A percentile compares a stretch with the other conserved stretches of the same genome.
These are phyloP conservation scores for Philypnodon macrostomus DNA, from an alignment of 2,797 vertebrate genomes.

Conservation along the genomic window DNA sequence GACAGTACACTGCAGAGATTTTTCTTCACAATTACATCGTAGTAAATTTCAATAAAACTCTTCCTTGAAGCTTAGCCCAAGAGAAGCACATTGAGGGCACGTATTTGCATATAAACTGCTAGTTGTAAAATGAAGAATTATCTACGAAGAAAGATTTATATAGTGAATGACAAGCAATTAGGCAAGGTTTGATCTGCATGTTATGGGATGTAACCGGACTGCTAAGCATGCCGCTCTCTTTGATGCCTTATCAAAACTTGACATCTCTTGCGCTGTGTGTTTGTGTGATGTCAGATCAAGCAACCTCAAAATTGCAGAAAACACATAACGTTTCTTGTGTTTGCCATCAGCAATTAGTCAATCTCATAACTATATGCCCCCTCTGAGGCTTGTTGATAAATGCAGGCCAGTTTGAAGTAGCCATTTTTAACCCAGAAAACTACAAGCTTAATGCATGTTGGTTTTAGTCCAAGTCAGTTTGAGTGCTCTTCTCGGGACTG, in stretches of 20 bases:
- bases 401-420: constrained; percentile 49
- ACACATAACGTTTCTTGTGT: constrained; percentile 40
- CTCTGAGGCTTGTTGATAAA: constrained; percentile 51
- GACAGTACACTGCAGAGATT: constrained; percentile 2
- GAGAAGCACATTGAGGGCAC: constrained; percentile 8
- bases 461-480: constrained; percentile 46
- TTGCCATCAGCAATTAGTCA: constrained; percentile 63
- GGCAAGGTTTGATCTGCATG: constrained; percentile 50
- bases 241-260: constrained; percentile 65
- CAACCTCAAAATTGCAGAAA: constrained; percentile 63
- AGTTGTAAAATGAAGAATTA: constrained; percentile 37
- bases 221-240: constrained; percentile 50
- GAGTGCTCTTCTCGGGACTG: constrained; percentile 33
- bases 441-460: constrained; percentile 34
- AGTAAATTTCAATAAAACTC: constrained; percentile 24
- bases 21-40: constrained; percentile 22
- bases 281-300: constrained; percentile 74
- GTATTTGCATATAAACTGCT: constrained; percentile 21
- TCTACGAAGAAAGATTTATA: constrained; percentile 43
- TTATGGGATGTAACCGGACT: constrained; percentile 52
- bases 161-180: constrained; percentile 58
- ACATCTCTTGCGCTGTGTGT: constrained; percentile 57
- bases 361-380: constrained; percentile 23
- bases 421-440: constrained; percentile 51
- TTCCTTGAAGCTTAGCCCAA: constrained; percentile 3